Conservation (phyloP, 1,140 invertebrate species). For the Drosophila lowei region DNA sequence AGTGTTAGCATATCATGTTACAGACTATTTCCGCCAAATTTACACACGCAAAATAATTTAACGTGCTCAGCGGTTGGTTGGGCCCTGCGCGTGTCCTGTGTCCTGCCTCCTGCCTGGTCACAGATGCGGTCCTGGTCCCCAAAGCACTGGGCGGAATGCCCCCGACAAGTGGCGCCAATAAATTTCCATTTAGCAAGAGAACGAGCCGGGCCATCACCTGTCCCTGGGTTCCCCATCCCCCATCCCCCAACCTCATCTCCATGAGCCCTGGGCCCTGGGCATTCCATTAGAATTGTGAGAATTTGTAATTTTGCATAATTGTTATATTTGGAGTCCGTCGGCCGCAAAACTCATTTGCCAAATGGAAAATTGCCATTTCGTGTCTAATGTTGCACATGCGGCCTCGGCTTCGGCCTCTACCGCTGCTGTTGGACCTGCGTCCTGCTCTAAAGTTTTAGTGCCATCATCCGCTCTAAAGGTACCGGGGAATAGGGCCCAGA, state of each 20-base stretch:
- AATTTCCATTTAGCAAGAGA: constrained; percentile 73
- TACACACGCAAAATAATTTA: constrained; percentile 82
- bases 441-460: constrained; percentile 65
- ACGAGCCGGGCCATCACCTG: constrained; percentile 20
- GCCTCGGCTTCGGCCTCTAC: constrained; percentile 14
- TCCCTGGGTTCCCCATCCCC: not conserved
- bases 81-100: constrained; percentile 34
- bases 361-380: constrained; percentile 82
- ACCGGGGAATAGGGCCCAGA: constrained; percentile 13
- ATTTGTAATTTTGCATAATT: constrained; percentile 83
- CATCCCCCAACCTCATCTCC: not conserved
- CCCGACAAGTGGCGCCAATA: constrained; percentile 68
- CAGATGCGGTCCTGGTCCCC: constrained; percentile 43
- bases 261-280: constrained; percentile 24
- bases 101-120: constrained; percentile 34
- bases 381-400: constrained; percentile 79
- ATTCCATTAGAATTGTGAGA: constrained; percentile 82
- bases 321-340: constrained; percentile 79
- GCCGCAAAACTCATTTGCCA: constrained; percentile 82
- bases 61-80: constrained; percentile 41
- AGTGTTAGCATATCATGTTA: constrained; percentile 81
- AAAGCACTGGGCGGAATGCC: constrained; percentile 13
- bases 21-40: constrained; percentile 81
- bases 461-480: constrained; percentile 19
- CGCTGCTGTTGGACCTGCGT: not conserved